A percentile compares a stretch with the other conserved stretches of the same genome.
Conservation (phyloP, 2,113 vertebrate genomes). For the Tragulus kanchil region DNA sequence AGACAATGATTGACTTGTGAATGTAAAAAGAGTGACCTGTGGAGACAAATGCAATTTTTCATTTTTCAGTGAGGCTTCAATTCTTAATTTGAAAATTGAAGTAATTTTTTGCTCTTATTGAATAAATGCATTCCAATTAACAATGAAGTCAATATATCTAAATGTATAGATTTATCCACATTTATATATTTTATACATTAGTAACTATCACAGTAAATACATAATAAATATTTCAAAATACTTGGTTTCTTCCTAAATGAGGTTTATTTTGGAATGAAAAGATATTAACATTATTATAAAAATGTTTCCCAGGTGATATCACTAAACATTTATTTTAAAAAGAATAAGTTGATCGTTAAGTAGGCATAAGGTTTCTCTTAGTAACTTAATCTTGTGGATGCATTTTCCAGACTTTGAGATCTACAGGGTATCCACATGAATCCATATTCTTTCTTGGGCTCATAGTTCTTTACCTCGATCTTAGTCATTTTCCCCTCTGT, state of each 20-base stretch:
- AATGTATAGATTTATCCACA: background rate
- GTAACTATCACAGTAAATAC: background rate
- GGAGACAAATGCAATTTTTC: constrained; percentile 37
- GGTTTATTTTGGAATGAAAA: background rate
- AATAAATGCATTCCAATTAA: constrained; percentile 20
- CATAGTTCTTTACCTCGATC: background rate
- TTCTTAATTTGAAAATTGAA: constrained; percentile 10
- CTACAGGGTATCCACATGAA: background rate
- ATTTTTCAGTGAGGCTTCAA: background rate
- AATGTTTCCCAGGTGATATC: background rate
- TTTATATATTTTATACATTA: background rate
- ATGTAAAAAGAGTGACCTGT: constrained; percentile 1
- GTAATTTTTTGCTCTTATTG: background rate
- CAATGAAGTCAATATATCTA: background rate
- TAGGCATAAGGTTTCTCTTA: background rate
- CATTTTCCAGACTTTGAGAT: background rate
- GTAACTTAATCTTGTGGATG: background rate
- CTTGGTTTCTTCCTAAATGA: constrained; percentile 23
- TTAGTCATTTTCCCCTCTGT: background rate
- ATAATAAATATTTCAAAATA: constrained; percentile 30
- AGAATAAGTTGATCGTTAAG: background rate
- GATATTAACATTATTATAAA: background rate
- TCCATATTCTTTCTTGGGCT: background rate
- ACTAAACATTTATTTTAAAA: constrained; percentile 7
- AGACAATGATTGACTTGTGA: constrained; percentile 48